phyloP scores from a whole-genome alignment of 2,113 vertebrate species.

The Gavialis gangeticus region DNA sequence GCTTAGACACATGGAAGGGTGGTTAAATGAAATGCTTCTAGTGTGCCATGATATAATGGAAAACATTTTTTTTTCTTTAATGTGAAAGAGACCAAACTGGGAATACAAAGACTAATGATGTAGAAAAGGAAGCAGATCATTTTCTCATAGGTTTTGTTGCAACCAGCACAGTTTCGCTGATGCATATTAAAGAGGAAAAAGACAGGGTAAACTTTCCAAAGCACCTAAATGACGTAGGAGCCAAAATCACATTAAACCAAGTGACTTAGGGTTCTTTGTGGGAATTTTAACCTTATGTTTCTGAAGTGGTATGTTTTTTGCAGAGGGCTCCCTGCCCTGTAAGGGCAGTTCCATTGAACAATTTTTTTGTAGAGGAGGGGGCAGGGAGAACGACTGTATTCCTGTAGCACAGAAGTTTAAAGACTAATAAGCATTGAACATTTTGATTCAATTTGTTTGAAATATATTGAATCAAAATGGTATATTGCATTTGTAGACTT shows the following conservation, averaged over 20 bases:
- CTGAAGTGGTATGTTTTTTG: neutral
- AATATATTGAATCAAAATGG: no score
- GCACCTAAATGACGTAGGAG: neutral
- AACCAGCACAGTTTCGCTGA: neutral
- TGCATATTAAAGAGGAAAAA: neutral
- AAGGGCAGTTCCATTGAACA: neutral
- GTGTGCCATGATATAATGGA: neutral
- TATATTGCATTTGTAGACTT: no score
- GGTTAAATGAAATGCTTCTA: slow-evolving; percentile 20
- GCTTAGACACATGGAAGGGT: slow-evolving; percentile 1
- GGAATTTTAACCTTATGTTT: neutral
- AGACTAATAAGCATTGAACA: no score
- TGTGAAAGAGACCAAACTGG: slow-evolving; percentile 10
- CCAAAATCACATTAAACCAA: neutral
- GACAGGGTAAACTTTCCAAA: neutral
- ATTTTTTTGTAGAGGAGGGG: no score
- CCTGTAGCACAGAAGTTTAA: no score
- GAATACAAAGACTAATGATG: neutral
- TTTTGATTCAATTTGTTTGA: no score
- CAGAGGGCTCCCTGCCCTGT: neutral
- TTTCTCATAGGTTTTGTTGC: slow-evolving; percentile 16
- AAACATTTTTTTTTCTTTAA: slow-evolving; percentile 43
- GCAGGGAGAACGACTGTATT: no score
- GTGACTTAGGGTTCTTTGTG: neutral
- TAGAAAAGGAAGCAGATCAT: slow-evolving; percentile 28